phyloP scores from a whole-genome alignment of 1,140 invertebrate genomes.

The Drosophila pachea region DNA sequence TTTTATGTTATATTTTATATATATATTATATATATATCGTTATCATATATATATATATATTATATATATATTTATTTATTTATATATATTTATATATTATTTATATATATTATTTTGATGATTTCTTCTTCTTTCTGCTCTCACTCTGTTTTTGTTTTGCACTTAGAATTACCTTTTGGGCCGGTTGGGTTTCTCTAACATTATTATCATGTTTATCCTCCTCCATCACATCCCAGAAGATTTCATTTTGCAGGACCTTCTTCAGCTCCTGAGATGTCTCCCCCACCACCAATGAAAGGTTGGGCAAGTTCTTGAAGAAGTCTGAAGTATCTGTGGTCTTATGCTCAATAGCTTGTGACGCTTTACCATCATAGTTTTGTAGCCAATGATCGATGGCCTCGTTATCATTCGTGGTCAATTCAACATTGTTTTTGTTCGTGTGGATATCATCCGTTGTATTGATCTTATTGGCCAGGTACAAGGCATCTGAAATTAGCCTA shows the following conservation, averaged over 20 bases:
- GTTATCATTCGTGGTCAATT: not conserved
- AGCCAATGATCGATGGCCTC: slow-evolving; percentile 3
- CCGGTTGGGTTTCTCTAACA: not conserved
- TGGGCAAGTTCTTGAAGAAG: slow-evolving; percentile 8
- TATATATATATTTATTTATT: not conserved
- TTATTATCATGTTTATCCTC: not conserved
- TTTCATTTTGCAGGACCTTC: not conserved
- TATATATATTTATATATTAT: no score
- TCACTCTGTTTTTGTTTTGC: not conserved
- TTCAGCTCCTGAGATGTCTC: not conserved
- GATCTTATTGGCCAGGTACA: not conserved
- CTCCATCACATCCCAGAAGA: not conserved
- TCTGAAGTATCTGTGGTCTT: slow-evolving; percentile 5
- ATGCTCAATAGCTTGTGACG: not conserved
- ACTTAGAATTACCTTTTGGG: not conserved
- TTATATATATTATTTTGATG: not conserved
- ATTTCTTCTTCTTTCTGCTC: slow-evolving; percentile 1
- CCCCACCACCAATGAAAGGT: not conserved
- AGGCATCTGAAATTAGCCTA: not conserved
- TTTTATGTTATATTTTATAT: not conserved
- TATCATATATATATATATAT: not conserved
- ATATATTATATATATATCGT: not conserved
- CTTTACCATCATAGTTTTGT: slow-evolving; percentile 1
- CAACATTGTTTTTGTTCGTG: not conserved
- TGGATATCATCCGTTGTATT: not conserved